Conservation (phyloP, 2,888 invertebrate genomes). For the Myopa testacea region DNA sequence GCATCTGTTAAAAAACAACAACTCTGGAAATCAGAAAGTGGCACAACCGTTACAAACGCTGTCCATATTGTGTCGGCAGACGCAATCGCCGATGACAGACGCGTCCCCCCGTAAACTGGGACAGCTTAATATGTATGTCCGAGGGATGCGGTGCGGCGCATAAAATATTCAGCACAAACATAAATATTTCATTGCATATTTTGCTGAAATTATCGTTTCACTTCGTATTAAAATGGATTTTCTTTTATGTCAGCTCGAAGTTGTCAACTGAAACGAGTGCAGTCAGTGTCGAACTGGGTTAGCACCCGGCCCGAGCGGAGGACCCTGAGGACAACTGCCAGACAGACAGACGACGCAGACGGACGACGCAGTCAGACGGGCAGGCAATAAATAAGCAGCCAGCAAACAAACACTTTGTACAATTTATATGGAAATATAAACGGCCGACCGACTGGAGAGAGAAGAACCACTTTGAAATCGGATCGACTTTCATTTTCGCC, state of each 20-base stretch:
- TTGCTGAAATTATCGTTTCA: slow-evolving; percentile 32
- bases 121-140: slow-evolving; percentile 1
- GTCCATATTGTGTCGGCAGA: not conserved
- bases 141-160: not conserved
- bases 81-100: not conserved
- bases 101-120: not conserved
- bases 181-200: slow-evolving; percentile 37
- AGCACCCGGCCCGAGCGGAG: not conserved
- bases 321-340: not conserved
- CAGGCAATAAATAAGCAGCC: not conserved
- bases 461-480: not conserved
- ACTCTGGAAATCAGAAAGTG: not conserved
- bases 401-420: not conserved
- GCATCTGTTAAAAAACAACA: not conserved
- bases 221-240: slow-evolving; percentile 29
- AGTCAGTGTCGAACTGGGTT: not conserved
- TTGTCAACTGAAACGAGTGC: slow-evolving; percentile 16
- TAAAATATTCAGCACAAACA: slow-evolving; percentile 33
- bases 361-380: not conserved
- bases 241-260: slow-evolving; percentile 28
- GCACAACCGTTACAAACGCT: slow-evolving; percentile 1
- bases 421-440: slow-evolving; percentile 12
- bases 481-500: not conserved
- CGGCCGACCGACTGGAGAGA: not conserved
- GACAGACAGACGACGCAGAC: not conserved